A percentile compares a stretch with the other conserved stretches of the same genome.
phyloP scores from a whole-genome alignment of 2,113 vertebrate genomes.

The Tympanuchus pallidicinctus region DNA sequence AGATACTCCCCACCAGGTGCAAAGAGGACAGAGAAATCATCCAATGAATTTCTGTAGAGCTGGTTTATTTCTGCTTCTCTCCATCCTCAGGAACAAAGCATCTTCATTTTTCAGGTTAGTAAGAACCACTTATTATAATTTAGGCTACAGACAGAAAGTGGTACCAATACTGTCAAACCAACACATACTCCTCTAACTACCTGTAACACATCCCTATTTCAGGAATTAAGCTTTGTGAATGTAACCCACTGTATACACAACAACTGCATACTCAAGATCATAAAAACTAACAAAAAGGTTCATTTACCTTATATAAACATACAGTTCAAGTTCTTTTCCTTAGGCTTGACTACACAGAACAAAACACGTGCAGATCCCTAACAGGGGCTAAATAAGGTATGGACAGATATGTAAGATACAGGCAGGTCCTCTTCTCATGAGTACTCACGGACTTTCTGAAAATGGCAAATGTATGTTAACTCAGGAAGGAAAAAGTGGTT shows the following conservation, averaged over 20 bases:
- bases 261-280: not conserved
- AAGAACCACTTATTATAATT: not conserved
- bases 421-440: not conserved
- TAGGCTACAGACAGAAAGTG: not conserved
- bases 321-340: not conserved
- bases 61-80: not conserved
- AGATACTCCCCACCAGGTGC: rapidly evolving
- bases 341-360: not conserved
- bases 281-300: not conserved
- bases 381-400: not conserved
- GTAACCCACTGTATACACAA: not conserved
- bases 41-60: not conserved
- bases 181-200: not conserved
- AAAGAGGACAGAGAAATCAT: not conserved
- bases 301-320: not conserved
- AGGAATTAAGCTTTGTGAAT: not conserved
- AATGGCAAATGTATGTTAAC: not conserved
- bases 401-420: not conserved
- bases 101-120: not conserved
- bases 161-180: not conserved
- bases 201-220: not conserved
- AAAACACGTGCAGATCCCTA: not conserved
- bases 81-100: not conserved
- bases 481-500: not conserved
- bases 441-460: not conserved